A percentile compares a stretch with the other conserved stretches of the same genome.
phyloP scores from a whole-genome alignment of 1,140 invertebrate genomes.

The Atta cephalotes region DNA sequence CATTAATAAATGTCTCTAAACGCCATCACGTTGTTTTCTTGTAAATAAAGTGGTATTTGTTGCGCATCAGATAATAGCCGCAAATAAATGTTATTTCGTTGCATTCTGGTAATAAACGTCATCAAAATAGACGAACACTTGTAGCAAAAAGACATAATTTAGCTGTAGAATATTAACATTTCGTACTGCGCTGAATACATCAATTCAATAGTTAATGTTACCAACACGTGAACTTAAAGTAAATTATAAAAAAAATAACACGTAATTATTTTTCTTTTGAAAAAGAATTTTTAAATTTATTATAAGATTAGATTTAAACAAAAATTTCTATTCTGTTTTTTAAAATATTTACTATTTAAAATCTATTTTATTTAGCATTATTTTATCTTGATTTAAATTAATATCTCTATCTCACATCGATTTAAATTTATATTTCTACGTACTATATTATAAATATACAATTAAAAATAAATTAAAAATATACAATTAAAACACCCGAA shows the following conservation, averaged over 20 bases:
- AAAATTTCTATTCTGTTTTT: background rate
- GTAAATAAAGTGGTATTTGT: slow-evolving; percentile 47
- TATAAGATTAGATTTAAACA: background rate
- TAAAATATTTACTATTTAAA: no score
- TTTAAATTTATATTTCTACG: background rate
- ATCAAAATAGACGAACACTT: slow-evolving; percentile 13
- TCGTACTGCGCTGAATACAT: background rate
- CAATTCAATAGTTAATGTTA: slow-evolving; percentile 6
- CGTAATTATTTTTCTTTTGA: background rate
- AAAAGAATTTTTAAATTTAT: background rate
- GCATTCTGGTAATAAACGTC: slow-evolving; percentile 43
- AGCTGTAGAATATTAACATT: slow-evolving; percentile 3
- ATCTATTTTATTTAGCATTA: background rate
- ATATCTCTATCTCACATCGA: background rate
- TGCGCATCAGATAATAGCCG: slow-evolving; percentile 23
- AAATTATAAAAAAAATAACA: background rate
- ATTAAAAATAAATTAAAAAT: background rate
- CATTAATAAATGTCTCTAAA: slow-evolving; percentile 55
- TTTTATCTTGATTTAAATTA: background rate
- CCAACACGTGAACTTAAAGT: background rate
- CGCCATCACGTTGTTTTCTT: slow-evolving; percentile 23
- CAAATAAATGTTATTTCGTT: slow-evolving; percentile 39
- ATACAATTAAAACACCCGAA: background rate
- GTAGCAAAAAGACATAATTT: slow-evolving; percentile 21
- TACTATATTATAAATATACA: background rate